Percentiles rank a stretch among this genome's conserved stretches.
phyloP scores from a whole-genome alignment of 2,113 vertebrate genomes.

The Peromyscus leucopus region DNA sequence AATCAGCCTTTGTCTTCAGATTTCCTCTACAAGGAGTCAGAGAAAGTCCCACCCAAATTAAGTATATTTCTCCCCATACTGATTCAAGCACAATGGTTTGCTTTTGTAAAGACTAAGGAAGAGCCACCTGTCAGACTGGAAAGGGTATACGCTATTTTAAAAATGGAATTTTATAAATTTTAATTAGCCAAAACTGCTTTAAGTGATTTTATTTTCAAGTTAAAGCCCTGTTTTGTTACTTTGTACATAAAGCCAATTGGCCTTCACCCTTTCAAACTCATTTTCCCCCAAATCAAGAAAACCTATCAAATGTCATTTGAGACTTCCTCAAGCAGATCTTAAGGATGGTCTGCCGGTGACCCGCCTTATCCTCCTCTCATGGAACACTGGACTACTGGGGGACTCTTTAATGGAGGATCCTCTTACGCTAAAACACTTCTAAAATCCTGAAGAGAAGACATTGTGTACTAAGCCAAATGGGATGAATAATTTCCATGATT shows the following conservation, averaged over 20 bases:
- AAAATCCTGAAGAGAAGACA: conserved; percentile 1
- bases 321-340: conserved; percentile 35
- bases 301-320: neutral
- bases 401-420: neutral
- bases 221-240: conserved; percentile 38
- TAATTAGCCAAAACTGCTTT: conserved; percentile 42
- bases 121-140: neutral
- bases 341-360: neutral
- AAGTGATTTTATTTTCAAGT: conserved; percentile 42
- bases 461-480: conserved; percentile 38
- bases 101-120: conserved; percentile 40
- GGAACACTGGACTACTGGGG: neutral
- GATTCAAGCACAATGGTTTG: conserved; percentile 12
- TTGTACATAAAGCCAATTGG: conserved; percentile 45
- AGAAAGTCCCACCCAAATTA: conserved; percentile 38
- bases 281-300: conserved; percentile 51
- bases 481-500: conserved; percentile 34
- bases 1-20: conserved; percentile 24
- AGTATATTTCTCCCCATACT: conserved; percentile 4
- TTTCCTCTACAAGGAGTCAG: conserved; percentile 18
- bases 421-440: conserved; percentile 19
- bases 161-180: neutral
- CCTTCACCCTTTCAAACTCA: conserved; percentile 40
- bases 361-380: neutral
- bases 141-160: conserved; percentile 42